phyloP scores from a whole-genome alignment of 1,140 invertebrate genomes.

The Brachionus angularis region DNA sequence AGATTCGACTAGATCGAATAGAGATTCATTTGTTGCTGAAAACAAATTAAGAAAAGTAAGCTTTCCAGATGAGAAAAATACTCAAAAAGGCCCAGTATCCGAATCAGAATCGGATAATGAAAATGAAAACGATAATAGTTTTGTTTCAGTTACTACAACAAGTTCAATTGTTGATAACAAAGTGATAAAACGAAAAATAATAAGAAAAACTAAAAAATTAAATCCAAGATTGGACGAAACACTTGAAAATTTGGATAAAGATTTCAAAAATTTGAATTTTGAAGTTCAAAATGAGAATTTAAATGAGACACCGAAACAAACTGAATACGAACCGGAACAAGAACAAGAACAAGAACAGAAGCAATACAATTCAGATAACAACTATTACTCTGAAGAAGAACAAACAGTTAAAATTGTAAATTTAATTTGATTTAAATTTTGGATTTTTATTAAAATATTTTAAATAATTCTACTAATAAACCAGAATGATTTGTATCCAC shows the following conservation, averaged over 20 bases:
- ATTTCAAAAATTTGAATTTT: conserved; percentile 24
- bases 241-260: neutral
- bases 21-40: neutral
- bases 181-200: conserved; percentile 18
- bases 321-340: neutral
- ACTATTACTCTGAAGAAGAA: conserved; percentile 12
- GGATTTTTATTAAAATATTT: neutral
- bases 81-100: too few species aligned
- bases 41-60: conserved; percentile 8
- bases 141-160: conserved; percentile 17
- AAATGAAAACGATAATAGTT: conserved; percentile 22
- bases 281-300: neutral
- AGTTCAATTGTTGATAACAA: conserved; percentile 23
- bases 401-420: conserved; percentile 30
- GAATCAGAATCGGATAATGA: neutral
- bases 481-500: conserved; percentile 24
- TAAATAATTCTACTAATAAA: neutral
- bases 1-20: neutral
- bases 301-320: neutral
- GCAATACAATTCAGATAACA: neutral
- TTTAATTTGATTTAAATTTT: neutral
- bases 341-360: neutral
- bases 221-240: neutral
- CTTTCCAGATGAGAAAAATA: conserved; percentile 28
- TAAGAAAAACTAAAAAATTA: conserved; percentile 8